Evolutionary conservation across 2,113 vertebrate species (phyloP).

Genomic region (Ophiodon elongatus): DNA sequence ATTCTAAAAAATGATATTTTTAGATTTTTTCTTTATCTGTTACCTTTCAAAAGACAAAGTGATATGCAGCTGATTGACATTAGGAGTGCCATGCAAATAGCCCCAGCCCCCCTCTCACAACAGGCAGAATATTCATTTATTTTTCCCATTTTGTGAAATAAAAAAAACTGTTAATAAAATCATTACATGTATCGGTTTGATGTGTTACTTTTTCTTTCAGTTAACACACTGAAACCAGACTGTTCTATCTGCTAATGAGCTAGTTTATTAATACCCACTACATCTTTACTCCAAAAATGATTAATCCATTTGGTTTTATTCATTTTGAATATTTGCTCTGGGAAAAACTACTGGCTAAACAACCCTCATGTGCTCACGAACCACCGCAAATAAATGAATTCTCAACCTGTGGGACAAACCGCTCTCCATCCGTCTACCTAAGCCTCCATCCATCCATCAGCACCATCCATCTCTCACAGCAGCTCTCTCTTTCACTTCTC

Average conservation of each 20-base stretch:
- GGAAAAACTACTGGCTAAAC: neutral
- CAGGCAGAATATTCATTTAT: neutral
- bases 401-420: conserved; percentile 7
- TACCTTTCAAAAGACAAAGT: neutral
- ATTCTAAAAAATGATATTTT: neutral
- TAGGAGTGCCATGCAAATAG: neutral
- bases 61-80: neutral
- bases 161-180: neutral
- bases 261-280: neutral
- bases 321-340: neutral
- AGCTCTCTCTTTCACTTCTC: conserved; percentile 22
- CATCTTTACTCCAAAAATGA: neutral
- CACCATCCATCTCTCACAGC: conserved; percentile 27
- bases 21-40: neutral
- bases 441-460: conserved; percentile 37
- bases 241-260: neutral
- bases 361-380: neutral
- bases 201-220: neutral
- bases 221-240: neutral
- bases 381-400: neutral
- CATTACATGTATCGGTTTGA: neutral
- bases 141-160: neutral
- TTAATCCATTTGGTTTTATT: neutral
- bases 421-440: conserved; percentile 31
- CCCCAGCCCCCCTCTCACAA: neutral